Evolutionary conservation across 53 echinoderm and acorn worm genomes (phyloP).

Genomic region (Zoroaster sp.): DNA sequence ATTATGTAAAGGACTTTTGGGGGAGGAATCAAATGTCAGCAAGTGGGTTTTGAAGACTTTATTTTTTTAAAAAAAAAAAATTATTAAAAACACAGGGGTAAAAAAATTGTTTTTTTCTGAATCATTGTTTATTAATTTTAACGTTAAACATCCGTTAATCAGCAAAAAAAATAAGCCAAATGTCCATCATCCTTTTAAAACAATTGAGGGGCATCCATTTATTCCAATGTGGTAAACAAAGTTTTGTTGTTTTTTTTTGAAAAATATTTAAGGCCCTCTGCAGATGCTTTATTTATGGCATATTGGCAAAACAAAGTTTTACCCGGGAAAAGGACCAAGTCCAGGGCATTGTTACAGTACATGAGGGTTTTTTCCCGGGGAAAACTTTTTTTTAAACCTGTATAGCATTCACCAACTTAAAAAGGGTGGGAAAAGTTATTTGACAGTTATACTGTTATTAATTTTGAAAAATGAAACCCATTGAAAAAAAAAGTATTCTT

Average conservation of each 20-base stretch:
- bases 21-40: not conserved
- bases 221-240: not conserved
- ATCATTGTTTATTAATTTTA: not conserved
- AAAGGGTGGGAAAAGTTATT: not conserved
- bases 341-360: conserved; percentile 8
- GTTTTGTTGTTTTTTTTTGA: not conserved
- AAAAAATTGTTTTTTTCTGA: not conserved
- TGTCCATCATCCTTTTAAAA: not conserved
- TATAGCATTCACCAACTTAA: not conserved
- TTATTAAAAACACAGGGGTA: not conserved
- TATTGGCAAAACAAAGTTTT: not conserved
- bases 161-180: not conserved
- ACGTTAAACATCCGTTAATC: not conserved
- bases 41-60: not conserved
- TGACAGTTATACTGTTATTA: not conserved
- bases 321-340: conserved; percentile 1
- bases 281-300: not conserved
- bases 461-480: not conserved
- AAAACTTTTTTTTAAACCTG: not conserved
- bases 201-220: not conserved
- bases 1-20: too few relatives aligned
- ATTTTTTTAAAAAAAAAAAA: not conserved
- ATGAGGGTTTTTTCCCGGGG: not conserved
- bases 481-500: not conserved
- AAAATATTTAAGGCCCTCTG: not conserved